These are phyloP conservation scores for Leucopsar rothschildi DNA, from an alignment of 2,113 vertebrate species.

Conservation along the genomic window DNA sequence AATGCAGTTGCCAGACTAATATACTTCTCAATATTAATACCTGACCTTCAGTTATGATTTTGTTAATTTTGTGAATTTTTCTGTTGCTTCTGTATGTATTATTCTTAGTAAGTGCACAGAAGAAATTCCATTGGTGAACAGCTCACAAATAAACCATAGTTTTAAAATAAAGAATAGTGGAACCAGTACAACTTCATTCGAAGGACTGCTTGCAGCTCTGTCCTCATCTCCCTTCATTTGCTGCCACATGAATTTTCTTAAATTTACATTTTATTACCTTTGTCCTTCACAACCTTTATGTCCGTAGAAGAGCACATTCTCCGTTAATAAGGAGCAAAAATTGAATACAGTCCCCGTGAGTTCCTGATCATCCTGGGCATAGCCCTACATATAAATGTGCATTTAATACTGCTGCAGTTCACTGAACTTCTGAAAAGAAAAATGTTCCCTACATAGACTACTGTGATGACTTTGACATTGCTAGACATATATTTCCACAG, in stretches of 20 bases:
- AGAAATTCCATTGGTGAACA: not conserved
- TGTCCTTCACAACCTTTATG: constrained; percentile 32
- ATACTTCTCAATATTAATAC: not conserved
- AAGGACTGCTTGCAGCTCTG: not conserved
- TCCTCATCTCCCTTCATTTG: not conserved
- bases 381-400: constrained; percentile 33
- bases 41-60: not conserved
- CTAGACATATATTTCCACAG: constrained; percentile 38
- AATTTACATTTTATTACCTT: constrained; percentile 7
- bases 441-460: constrained; percentile 31
- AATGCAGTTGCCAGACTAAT: not conserved
- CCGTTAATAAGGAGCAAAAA: not conserved
- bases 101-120: not conserved
- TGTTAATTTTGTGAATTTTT: not conserved
- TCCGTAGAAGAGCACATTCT: not conserved
- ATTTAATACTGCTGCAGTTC: constrained; percentile 61
- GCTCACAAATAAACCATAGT: not conserved
- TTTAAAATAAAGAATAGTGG: not conserved
- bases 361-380: constrained; percentile 8
- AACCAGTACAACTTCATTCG: not conserved
- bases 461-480: constrained; percentile 57
- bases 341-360: not conserved
- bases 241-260: not conserved
- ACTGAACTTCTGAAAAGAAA: constrained; percentile 53
- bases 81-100: not conserved